phyloP scores from a whole-genome alignment of 2,888 invertebrate genomes.

The Lochmaea crataegi region DNA sequence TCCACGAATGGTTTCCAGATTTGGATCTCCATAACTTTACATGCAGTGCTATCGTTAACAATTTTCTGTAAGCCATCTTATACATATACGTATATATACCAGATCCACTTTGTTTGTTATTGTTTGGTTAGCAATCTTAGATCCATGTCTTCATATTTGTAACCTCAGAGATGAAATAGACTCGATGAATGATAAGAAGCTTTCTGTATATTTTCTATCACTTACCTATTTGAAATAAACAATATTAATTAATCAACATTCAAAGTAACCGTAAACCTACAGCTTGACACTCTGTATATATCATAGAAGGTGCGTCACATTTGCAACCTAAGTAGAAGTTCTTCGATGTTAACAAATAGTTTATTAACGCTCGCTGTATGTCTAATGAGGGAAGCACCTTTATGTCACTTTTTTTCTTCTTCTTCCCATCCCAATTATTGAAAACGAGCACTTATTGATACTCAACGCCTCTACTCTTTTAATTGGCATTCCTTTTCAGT shows the following conservation, averaged over 20 bases:
- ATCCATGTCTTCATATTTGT: too few species aligned
- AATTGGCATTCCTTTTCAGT: slow-evolving; percentile 34
- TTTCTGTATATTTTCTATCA: too few species aligned
- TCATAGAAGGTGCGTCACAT: slow-evolving; percentile 23
- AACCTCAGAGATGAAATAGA: too few species aligned
- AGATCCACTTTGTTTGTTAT: too few species aligned
- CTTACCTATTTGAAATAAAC: neutral
- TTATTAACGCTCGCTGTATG: slow-evolving; percentile 28
- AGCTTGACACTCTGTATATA: slow-evolving; percentile 22
- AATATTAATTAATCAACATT: neutral
- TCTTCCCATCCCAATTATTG: slow-evolving; percentile 32
- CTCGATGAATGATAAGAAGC: too few species aligned
- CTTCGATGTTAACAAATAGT: slow-evolving; percentile 30
- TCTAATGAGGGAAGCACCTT: slow-evolving; percentile 35
- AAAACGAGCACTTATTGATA: slow-evolving; percentile 37
- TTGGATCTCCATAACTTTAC: too few species aligned
- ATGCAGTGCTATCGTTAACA: too few species aligned
- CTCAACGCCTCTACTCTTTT: slow-evolving; percentile 34
- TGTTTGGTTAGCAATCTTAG: too few species aligned
- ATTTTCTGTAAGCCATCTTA: too few species aligned
- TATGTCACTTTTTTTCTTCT: slow-evolving; percentile 30
- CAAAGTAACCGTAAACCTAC: neutral
- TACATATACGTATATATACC: too few species aligned
- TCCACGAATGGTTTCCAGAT: too few species aligned
- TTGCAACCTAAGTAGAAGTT: slow-evolving; percentile 31